phyloP scores from a whole-genome alignment of 2,113 vertebrate genomes.

The Microcebus ravelobensis region DNA sequence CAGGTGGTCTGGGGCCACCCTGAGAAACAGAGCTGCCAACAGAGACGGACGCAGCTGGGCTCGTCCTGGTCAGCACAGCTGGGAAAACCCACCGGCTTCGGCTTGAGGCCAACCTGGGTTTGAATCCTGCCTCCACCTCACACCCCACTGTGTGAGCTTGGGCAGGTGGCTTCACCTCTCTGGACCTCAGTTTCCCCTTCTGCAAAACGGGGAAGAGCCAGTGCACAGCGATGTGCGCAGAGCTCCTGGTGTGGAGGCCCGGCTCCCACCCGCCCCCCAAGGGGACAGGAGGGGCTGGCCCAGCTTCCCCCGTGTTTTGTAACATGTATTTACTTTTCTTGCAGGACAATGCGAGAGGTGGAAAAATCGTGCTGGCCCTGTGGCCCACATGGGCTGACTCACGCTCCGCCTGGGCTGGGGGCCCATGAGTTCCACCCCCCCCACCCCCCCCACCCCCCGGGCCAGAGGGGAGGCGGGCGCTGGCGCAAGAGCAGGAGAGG shows the following conservation, averaged over 20 bases:
- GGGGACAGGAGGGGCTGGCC: background rate
- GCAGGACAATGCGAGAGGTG: constrained; percentile 61
- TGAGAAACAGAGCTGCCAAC: background rate
- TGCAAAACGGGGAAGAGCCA: background rate
- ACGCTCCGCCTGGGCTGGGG: background rate
- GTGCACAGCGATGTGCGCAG: background rate
- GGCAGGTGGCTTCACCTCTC: background rate
- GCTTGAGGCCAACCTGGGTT: background rate
- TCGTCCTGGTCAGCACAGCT: background rate
- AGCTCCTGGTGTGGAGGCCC: background rate
- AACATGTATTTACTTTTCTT: constrained; percentile 72
- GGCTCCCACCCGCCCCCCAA: fast-evolving
- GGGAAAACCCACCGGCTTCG: background rate
- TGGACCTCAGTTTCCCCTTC: background rate
- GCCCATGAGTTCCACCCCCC: background rate
- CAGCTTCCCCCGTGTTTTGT: constrained; percentile 28
- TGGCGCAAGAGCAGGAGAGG: constrained; percentile 32
- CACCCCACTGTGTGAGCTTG: background rate
- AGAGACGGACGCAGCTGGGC: fast-evolving
- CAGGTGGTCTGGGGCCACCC: too few relatives aligned
- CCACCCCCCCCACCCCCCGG: background rate
- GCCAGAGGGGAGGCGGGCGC: background rate
- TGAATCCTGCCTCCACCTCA: background rate
- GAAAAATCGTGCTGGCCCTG: constrained; percentile 64
- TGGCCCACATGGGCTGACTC: constrained; percentile 65